Base-by-base conservation (phyloP, 2,888 invertebrate species). In the Acanthoscelides obtectus region DNA sequence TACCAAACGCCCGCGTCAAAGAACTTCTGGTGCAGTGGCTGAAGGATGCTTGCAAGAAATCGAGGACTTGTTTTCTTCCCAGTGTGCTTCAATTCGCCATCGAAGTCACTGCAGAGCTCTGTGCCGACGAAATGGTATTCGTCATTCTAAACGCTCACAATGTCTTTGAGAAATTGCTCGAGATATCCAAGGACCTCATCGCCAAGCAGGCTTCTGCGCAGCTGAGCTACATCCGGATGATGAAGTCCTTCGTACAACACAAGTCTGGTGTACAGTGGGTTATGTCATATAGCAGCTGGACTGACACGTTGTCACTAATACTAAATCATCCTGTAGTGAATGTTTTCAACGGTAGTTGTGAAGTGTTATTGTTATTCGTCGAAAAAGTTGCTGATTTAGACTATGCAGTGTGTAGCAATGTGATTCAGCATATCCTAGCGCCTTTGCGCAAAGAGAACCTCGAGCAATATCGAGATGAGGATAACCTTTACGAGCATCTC, bases 251-350 rank as follows among this genome's bases (percentile, higher is more conserved):
- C 45, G 85, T 90, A 6, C 85, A 86, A 64, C 92, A 94, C 79
- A 86, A 87, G 74, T 86, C 89, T 2, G 94, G 94, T 0, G 82
- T 91, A 45, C 84, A 87, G 25, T 94, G 92, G 90, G 85, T 94
- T 2, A 85, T 89, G n/a, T 84, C 88, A 72, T 87, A 86, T 73
- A 90, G 88, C 20, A 83, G 88, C 19, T 94, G 94, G 93, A 88
- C 87, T 73, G 87, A 90, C 77, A 88, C 93, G 22, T 83, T 93
- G 2, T 87, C 87, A 72, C 88, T 90, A 69, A 90, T 90, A 73
- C 88, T 91, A 77, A 86, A 89, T 71, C 90, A 90, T 81, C 89
- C 91, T 73, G 94, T 94, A 0, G 86, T 94, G 66, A 94, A 93
- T 80, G 89, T 94, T 12, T 88, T 90, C 0, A 87, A 91, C 22